Base-by-base conservation (phyloP, 2,888 invertebrate species). In the Phasia obesa region DNA sequence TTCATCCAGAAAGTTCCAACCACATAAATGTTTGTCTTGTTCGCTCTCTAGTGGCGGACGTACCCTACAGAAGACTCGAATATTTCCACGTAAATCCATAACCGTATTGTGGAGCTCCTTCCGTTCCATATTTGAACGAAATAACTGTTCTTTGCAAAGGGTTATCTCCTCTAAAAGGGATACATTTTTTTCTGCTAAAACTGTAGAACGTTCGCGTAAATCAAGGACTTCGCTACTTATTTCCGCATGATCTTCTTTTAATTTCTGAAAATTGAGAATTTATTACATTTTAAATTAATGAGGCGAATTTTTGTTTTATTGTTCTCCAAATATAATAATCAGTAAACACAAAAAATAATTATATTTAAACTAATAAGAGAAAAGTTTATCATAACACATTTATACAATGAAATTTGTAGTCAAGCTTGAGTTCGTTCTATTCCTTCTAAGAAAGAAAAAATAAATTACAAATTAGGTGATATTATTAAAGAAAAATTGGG, bases 71-170 rank as follows among this genome's bases (percentile, higher is more conserved):
- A 96, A 96, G 0, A 96, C 96, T 69, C 96, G 90, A 71, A 96
- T 96, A 87, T 95, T 96, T 1, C 96, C 96, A 88, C 94, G 95
- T 49, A 96, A 90, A 89, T 96, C 96, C 92, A 96, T 95, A 38
- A 96, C 93, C 0, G 93, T 92, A 87, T 96, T 96, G 86, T 96
- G 94, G 53, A 96, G 89, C 57, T 92, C 92, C 86, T 95, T 92
- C 67, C 95, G 93, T 84, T 94, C 94, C 88, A 92, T 90, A 85
- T 90, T 93, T 1, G 91, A 89, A 11, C 87, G 87, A 51, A 91
- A 92, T 2, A 92, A 84, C 76, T 91, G 91, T 49, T 92, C 90
- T 62, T 88, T 88, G 64, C 88, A 89, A 4, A 79, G 80, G 3
- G 83, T 77, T 13, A 90, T 74, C 38, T 90, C 88, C 13, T 86